Evolutionary conservation across 2,888 invertebrate species (phyloP).

Genomic region (Orchestes rusci): DNA sequence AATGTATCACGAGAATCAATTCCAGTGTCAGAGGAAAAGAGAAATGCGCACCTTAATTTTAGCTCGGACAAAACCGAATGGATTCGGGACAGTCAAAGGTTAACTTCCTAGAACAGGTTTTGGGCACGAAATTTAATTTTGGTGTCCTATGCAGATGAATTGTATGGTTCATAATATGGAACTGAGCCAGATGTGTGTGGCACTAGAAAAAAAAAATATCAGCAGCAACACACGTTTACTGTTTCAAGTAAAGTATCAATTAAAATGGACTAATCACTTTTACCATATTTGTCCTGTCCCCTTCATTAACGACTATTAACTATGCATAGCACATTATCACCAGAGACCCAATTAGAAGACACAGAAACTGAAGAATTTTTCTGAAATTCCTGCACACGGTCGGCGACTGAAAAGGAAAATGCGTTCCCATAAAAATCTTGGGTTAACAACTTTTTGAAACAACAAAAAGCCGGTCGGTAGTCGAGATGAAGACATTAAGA

Average conservation of each 20-base stretch:
- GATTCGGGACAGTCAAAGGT: conserved; percentile 39
- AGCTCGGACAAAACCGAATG: conserved; percentile 37
- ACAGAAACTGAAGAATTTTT: conserved; percentile 18
- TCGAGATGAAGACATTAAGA: conserved; percentile 23
- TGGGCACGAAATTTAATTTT: too few species aligned
- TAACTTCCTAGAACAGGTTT: conserved; percentile 39
- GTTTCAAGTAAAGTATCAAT: conserved; percentile 11
- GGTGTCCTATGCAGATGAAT: too few species aligned
- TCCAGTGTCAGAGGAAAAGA: conserved; percentile 37
- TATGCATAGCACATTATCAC: conserved; percentile 19
- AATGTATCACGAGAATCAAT: conserved; percentile 37
- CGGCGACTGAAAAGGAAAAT: conserved; percentile 18
- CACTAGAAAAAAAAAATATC: too few species aligned
- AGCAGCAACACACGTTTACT: too few species aligned
- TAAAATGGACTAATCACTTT: conserved; percentile 14
- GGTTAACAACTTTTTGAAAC: conserved; percentile 20
- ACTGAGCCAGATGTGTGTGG: too few species aligned
- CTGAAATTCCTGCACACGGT: conserved; percentile 19
- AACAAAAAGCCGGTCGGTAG: conserved; percentile 10
- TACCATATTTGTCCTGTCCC: conserved; percentile 11
- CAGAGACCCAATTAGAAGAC: conserved; percentile 18
- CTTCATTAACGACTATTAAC: conserved; percentile 16
- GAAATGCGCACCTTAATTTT: conserved; percentile 42
- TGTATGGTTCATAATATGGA: too few species aligned
- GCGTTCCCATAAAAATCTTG: conserved; percentile 20